A percentile compares a stretch with the other conserved stretches of the same genome.
Evolutionary conservation across 2,113 vertebrate genomes (phyloP).

Genomic region (Lonchura striata): DNA sequence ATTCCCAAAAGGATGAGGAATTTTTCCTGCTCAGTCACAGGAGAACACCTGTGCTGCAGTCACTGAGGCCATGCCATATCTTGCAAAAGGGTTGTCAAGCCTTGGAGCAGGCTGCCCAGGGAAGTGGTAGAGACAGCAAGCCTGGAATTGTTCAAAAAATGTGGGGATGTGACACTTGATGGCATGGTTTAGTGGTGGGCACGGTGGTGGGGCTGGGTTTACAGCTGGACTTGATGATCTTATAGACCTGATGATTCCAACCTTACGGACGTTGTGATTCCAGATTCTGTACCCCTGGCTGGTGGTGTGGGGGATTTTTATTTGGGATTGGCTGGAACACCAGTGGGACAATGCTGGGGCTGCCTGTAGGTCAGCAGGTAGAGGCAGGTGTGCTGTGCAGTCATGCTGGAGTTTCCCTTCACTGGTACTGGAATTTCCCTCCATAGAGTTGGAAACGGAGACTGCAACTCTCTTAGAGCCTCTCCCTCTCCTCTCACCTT

Average conservation of each 20-base stretch:
- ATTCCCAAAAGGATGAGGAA: neutral
- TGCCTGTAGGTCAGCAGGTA: neutral
- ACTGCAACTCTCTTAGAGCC: neutral
- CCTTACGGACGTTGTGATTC: fast-evolving
- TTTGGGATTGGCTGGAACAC: neutral
- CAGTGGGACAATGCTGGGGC: neutral
- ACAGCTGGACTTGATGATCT: neutral
- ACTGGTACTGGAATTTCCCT: neutral
- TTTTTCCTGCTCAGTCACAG: neutral
- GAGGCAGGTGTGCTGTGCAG: neutral
- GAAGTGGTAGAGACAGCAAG: neutral
- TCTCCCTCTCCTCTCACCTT: neutral
- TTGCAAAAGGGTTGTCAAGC: neutral
- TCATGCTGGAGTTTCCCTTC: neutral
- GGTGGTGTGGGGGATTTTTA: fast-evolving
- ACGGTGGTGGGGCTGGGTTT: neutral
- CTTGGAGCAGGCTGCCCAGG: neutral
- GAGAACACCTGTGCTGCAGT: fast-evolving
- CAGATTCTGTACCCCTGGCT: neutral
- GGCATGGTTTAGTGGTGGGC: neutral
- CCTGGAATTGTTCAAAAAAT: neutral
- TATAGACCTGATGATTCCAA: neutral
- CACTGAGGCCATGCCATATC: fast-evolving
- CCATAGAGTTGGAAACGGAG: neutral
- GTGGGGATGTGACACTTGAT: neutral